Conservation (phyloP, 2,113 vertebrate species). For the Aix galericulata region DNA sequence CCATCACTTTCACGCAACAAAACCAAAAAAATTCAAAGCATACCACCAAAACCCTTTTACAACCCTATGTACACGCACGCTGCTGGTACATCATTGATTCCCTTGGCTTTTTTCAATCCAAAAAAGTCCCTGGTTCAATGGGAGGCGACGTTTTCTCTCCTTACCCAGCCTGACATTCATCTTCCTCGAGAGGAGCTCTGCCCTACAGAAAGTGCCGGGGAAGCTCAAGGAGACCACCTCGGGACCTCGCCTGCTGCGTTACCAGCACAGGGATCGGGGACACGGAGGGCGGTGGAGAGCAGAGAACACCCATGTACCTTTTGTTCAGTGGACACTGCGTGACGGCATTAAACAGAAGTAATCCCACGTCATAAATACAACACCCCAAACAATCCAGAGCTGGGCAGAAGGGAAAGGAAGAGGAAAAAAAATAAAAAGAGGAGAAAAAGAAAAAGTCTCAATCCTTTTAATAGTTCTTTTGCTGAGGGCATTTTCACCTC, state of each 20-base stretch:
- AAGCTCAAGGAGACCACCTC: not conserved
- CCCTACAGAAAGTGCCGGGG: not conserved
- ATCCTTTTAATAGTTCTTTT: constrained; percentile 65
- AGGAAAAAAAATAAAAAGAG: not conserved
- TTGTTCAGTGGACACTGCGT: constrained; percentile 61
- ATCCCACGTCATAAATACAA: constrained; percentile 61
- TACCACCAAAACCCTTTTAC: constrained; percentile 47
- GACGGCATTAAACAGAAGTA: constrained; percentile 58
- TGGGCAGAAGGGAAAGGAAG: not conserved
- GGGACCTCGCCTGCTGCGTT: not conserved
- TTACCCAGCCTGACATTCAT: not conserved
- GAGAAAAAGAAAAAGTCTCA: constrained; percentile 31
- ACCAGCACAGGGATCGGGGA: not conserved
- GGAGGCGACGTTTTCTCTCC: not conserved
- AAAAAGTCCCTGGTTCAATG: not conserved
- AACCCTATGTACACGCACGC: constrained; percentile 31
- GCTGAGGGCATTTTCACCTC: constrained; percentile 33
- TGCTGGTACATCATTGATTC: constrained; percentile 8
- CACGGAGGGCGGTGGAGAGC: not conserved
- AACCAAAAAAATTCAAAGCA: constrained; percentile 38
- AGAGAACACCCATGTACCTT: constrained; percentile 67
- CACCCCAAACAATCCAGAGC: constrained; percentile 37
- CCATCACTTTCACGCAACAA: constrained; percentile 37
- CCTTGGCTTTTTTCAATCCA: not conserved
- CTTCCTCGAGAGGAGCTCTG: not conserved